Percentiles rank a stretch among this genome's conserved stretches.
Conservation (phyloP, 2,888 invertebrate genomes). For the Plagodis dolabraria region DNA sequence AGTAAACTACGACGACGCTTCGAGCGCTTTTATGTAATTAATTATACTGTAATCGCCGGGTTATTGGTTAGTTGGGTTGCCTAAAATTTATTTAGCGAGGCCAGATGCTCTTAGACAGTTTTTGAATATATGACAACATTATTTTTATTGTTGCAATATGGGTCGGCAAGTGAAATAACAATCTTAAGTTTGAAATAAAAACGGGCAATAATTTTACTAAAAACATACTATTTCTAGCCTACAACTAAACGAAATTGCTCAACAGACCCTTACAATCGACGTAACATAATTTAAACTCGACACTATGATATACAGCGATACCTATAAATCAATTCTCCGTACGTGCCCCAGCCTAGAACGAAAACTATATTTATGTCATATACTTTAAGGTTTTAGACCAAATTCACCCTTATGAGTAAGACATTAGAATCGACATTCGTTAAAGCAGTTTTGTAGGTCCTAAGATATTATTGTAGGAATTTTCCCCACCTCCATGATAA, state of each 20-base stretch:
- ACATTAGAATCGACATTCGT: not conserved
- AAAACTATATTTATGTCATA: constrained; percentile 32
- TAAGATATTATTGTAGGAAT: constrained; percentile 17
- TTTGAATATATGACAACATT: too few relatives aligned
- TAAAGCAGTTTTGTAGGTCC: not conserved
- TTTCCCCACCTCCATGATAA: constrained; percentile 52
- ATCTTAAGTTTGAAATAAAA: too few relatives aligned
- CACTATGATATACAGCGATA: constrained; percentile 52
- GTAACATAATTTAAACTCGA: constrained; percentile 44
- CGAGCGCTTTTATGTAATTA: too few relatives aligned
- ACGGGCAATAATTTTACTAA: too few relatives aligned
- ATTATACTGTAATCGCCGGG: too few relatives aligned
- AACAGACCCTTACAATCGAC: constrained; percentile 26
- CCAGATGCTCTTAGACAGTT: too few relatives aligned
- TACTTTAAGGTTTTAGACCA: not conserved
- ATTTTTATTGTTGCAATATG: too few relatives aligned
- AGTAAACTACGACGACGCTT: too few relatives aligned
- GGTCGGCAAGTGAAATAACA: too few relatives aligned
- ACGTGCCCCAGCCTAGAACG: constrained; percentile 39
- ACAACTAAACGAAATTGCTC: not conserved
- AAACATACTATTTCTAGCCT: too few relatives aligned
- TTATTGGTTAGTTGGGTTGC: too few relatives aligned
- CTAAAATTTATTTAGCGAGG: too few relatives aligned
- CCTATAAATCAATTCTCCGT: constrained; percentile 66
- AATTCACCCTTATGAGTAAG: not conserved